Evolutionary conservation across 2,888 invertebrate genomes (phyloP).

Genomic region (Noctua comes): DNA sequence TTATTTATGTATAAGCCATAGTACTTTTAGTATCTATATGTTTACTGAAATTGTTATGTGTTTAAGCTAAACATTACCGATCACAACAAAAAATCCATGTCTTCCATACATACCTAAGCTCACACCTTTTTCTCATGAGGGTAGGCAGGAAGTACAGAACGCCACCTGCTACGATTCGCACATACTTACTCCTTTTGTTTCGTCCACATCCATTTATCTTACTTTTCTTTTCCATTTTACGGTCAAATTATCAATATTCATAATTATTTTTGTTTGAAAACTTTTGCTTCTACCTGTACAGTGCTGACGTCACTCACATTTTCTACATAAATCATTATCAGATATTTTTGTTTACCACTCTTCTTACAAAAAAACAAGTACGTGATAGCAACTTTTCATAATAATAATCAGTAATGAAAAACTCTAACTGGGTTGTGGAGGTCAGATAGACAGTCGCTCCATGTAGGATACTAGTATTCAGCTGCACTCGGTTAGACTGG

Average conservation of each 20-base stretch:
- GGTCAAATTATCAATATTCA: neutral
- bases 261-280: neutral
- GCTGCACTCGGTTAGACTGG: neutral
- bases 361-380: constrained; percentile 13
- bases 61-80: neutral
- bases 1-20: neutral
- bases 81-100: neutral
- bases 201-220: neutral
- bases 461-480: neutral
- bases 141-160: neutral
- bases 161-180: neutral
- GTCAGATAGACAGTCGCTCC: neutral
- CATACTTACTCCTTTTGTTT: neutral
- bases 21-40: neutral
- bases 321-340: constrained; percentile 56
- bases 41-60: neutral
- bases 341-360: constrained; percentile 52
- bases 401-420: neutral
- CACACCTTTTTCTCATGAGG: neutral
- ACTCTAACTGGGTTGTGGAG: neutral
- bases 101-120: neutral
- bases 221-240: neutral
- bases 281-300: constrained; percentile 35
- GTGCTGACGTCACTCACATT: constrained; percentile 36
- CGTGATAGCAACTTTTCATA: neutral